A percentile compares a stretch with the other conserved stretches of the same genome.
These are phyloP conservation scores for Vireo altiloquus DNA, from an alignment of 2,113 vertebrate genomes.

Conservation along the genomic window DNA sequence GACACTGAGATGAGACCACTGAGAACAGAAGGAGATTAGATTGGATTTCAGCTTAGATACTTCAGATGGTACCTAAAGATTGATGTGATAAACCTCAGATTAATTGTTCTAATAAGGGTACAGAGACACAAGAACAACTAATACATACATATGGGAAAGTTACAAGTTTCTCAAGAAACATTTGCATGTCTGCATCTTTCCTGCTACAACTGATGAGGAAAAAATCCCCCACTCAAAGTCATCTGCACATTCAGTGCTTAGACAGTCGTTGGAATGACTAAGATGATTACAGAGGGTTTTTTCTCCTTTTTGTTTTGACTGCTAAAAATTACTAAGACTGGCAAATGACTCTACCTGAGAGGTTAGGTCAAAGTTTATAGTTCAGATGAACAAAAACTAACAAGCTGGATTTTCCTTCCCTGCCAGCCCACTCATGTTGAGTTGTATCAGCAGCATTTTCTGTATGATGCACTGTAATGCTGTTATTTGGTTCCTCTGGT, in stretches of 20 bases:
- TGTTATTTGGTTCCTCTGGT: background rate
- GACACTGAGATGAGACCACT: background rate
- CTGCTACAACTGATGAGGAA: background rate
- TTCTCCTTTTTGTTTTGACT: background rate
- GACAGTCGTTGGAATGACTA: background rate
- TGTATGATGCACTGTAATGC: background rate
- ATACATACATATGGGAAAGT: background rate
- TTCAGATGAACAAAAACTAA: background rate
- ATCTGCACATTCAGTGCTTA: background rate
- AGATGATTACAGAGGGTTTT: background rate
- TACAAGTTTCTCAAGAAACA: background rate
- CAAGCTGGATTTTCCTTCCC: background rate
- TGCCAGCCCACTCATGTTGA: rapidly evolving
- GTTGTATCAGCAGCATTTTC: background rate
- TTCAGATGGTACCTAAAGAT: background rate
- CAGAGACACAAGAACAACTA: background rate
- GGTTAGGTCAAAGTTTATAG: background rate
- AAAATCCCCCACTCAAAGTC: rapidly evolving
- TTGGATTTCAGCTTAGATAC: background rate
- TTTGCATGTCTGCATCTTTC: background rate
- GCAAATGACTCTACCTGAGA: background rate
- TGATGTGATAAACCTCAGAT: background rate
- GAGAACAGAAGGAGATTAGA: background rate
- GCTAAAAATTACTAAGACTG: background rate
- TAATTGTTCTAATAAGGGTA: background rate